phyloP scores from a whole-genome alignment of 2,797 vertebrate species.

The Sitta carolinensis region DNA sequence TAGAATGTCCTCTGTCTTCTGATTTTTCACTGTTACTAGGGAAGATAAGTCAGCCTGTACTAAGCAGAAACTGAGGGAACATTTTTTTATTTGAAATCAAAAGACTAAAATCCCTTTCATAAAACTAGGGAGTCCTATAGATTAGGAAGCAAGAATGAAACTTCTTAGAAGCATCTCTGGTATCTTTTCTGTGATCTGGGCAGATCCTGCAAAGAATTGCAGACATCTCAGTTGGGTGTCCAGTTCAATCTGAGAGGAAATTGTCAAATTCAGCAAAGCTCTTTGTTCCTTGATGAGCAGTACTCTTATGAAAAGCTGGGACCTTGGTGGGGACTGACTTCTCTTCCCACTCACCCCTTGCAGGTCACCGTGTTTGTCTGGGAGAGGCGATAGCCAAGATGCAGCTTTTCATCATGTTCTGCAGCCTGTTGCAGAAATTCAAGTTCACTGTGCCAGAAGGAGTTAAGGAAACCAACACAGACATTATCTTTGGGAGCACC shows the following conservation, averaged over 20 bases:
- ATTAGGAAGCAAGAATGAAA: neutral
- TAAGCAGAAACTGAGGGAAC: neutral
- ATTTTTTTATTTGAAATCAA: neutral
- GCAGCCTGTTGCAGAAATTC: conserved; percentile 54
- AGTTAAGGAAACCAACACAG: conserved; percentile 29
- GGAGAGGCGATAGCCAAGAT: conserved; percentile 55
- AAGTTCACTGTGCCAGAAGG: conserved; percentile 40
- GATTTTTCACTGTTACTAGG: neutral
- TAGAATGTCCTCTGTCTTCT: neutral
- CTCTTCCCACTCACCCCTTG: neutral
- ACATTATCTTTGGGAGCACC: neutral
- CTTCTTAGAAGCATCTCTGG: neutral
- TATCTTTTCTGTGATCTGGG: neutral
- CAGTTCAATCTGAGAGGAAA: neutral
- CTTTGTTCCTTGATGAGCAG: neutral
- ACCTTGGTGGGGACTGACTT: neutral
- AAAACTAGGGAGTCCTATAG: neutral
- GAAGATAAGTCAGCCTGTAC: neutral
- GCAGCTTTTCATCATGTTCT: conserved; percentile 67
- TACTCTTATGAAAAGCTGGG: neutral
- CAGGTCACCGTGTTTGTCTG: conserved; percentile 52
- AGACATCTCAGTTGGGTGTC: neutral
- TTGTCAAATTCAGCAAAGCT: neutral
- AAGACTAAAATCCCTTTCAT: neutral
- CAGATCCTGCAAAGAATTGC: neutral